Evolutionary conservation across 2,113 vertebrate species (phyloP), one percentile per base, ranked within the genome.

Genomic region (Syngnathus scovelli): DNA sequence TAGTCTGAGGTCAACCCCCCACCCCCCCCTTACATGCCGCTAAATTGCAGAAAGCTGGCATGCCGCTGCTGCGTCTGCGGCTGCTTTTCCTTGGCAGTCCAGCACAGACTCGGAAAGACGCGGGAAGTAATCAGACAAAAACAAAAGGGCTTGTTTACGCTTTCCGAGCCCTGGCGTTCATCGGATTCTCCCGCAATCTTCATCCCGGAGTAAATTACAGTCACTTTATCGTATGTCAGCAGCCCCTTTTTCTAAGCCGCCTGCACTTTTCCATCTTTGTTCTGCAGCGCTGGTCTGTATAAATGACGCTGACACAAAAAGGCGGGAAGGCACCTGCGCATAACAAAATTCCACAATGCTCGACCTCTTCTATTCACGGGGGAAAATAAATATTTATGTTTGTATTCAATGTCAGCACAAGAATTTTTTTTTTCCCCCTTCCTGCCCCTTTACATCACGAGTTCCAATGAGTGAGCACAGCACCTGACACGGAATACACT

Each of bases 391-490:
- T 33, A 33, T 33, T 33, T 33, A 33, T 33, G 27, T 33, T 33
- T 33, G 27, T 33, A 33, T 33, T 56, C 23, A 56, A 33, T 16
- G 23, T 56, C 38, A 44, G 23, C 6, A 27, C 6, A 15, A 33
- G 21, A 56, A 33, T 56, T 21, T 12, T 43, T n/a, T 62, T 13
- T 4, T 23, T 15, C 5, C 19, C 36, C 15, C 5, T 11, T 19
- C 52, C 43, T 16, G 19, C 33, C 51, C 49, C 54, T 58, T 27
- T 39, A 37, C 23, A 43, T 8, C 1, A 19, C 78, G 70, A 68
- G 79, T 89, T 88, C 83, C 85, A 78, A 68, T 83, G 64, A 74
- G 61, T 75, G 82, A 84, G 75, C 83, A 83, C 46, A 62, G 41
- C 27, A 44, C 64, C 21, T 55, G 82, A 90, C 73, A 68, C 70